Evolutionary conservation across 2,113 vertebrate species (phyloP).

Genomic region (Stictonetta naevosa): DNA sequence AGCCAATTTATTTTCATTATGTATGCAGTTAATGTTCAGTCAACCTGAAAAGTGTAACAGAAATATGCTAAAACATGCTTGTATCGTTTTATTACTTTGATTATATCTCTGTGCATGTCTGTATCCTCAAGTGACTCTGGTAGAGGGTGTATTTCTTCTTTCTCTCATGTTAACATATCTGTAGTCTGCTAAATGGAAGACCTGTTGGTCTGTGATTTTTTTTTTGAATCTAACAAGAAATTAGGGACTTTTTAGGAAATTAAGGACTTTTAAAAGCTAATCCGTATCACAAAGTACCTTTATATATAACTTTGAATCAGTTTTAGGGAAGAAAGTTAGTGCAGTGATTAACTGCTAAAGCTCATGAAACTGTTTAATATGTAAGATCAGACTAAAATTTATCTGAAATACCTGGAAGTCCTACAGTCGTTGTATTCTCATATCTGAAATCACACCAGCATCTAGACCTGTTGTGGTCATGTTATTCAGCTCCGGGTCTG

Average conservation of each 20-base stretch:
- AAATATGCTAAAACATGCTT: constrained; percentile 8
- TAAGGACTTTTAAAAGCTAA: not conserved
- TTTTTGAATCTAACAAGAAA: not conserved
- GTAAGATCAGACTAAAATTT: not conserved
- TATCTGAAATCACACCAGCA: not conserved
- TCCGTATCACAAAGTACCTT: not conserved
- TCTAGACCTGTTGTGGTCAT: not conserved
- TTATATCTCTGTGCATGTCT: not conserved
- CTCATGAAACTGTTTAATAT: not conserved
- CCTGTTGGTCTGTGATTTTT: not conserved
- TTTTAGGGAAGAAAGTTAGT: not conserved
- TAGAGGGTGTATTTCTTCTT: not conserved
- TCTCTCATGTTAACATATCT: not conserved
- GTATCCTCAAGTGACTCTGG: not conserved
- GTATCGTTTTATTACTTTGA: not conserved
- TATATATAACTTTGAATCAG: not conserved
- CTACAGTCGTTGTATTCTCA: not conserved
- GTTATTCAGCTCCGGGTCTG: not conserved
- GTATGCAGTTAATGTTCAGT: not conserved
- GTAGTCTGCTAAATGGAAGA: not conserved
- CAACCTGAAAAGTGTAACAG: not conserved
- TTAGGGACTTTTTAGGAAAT: too few species aligned
- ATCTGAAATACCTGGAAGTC: not conserved
- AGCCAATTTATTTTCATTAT: not conserved
- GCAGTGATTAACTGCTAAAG: not conserved